Conservation (phyloP, 2,888 invertebrate species). For the Autographa pulchrina region DNA sequence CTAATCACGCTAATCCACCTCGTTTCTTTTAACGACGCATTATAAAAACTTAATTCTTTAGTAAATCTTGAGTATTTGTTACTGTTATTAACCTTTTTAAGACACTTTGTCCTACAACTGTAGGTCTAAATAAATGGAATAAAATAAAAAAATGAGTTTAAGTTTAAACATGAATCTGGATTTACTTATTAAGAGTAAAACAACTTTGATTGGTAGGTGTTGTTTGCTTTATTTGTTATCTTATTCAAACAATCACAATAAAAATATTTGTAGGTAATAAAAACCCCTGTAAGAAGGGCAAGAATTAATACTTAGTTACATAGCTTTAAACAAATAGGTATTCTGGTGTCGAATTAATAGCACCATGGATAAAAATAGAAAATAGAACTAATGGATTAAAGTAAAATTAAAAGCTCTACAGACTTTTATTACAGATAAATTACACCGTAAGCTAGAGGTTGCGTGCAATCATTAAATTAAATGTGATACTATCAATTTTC, state of each 20-base stretch:
- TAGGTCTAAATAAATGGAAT: not conserved
- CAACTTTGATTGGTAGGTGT: too few species aligned
- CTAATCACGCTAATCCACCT: slow-evolving; percentile 30
- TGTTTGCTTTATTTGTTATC: not conserved
- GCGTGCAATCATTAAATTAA: too few species aligned
- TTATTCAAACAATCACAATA: not conserved
- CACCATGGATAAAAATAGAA: too few species aligned
- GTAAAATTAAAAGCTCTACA: too few species aligned
- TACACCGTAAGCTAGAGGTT: too few species aligned
- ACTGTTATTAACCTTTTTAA: not conserved
- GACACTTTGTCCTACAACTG: not conserved
- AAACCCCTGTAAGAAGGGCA: not conserved
- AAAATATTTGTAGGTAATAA: not conserved
- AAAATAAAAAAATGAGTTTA: too few species aligned
- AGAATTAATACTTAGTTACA: not conserved
- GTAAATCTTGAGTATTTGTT: not conserved
- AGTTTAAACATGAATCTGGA: too few species aligned
- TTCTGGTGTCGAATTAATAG: too few species aligned
- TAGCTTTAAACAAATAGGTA: not conserved
- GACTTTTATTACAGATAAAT: too few species aligned
- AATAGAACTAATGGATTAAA: too few species aligned
- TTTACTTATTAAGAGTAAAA: too few species aligned
- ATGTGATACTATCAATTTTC: too few species aligned
- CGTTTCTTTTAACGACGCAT: slow-evolving; percentile 11
- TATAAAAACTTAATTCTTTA: slow-evolving; percentile 1